phyloP scores from a whole-genome alignment of 2,888 invertebrate genomes.

The Dryobotodes eremita region DNA sequence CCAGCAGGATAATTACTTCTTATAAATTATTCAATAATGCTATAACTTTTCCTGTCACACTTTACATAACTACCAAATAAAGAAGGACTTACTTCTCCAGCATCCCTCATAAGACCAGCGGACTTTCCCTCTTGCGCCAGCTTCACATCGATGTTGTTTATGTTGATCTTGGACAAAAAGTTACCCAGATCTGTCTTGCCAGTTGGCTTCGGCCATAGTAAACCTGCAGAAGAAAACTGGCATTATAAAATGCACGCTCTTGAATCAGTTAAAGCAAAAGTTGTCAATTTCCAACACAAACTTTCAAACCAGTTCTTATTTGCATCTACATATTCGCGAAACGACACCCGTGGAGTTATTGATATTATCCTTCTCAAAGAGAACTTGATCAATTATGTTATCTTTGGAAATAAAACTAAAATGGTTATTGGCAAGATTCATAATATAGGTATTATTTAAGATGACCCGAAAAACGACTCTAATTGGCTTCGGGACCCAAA shows the following conservation, averaged over 20 bases:
- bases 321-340: neutral
- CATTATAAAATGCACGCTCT: conserved; percentile 11
- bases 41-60: neutral
- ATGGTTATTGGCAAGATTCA: neutral
- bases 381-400: neutral
- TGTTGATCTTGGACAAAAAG: conserved; percentile 87
- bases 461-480: conserved; percentile 8
- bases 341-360: neutral
- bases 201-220: conserved; percentile 92
- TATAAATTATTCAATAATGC: too few relatives aligned
- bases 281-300: neutral
- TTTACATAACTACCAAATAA: neutral
- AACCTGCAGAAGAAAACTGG: conserved; percentile 75
- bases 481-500: conserved; percentile 20
- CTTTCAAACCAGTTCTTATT: conserved; percentile 20
- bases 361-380: conserved; percentile 2
- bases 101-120: conserved; percentile 77
- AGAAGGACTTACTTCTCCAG: conserved; percentile 76
- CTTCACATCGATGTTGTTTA: conserved; percentile 89
- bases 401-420: conserved; percentile 1
- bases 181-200: conserved; percentile 90
- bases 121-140: conserved; percentile 78
- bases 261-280: conserved; percentile 4
- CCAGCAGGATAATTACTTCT: neutral
- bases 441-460: neutral